These are phyloP conservation scores for Aphelocoma californica DNA, from an alignment of 2,797 vertebrate species.

Conservation along the genomic window DNA sequence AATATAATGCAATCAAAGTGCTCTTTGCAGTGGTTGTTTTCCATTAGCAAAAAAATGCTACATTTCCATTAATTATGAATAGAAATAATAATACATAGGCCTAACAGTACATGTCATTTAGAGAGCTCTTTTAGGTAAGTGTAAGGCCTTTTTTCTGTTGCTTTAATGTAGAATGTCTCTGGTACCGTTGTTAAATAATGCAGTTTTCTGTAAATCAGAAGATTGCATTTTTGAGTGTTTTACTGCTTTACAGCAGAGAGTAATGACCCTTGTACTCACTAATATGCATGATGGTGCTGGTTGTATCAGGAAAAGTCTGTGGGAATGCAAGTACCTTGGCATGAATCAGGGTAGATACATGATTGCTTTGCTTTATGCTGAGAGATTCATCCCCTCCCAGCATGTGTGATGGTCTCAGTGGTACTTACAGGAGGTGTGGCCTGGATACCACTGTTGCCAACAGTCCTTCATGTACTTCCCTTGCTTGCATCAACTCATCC, in stretches of 20 bases:
- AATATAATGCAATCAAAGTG: constrained; percentile 3
- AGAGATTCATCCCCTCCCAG: background rate
- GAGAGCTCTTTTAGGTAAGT: background rate
- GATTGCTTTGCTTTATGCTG: background rate
- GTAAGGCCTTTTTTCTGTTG: background rate
- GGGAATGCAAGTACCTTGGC: background rate
- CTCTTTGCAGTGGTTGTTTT: background rate
- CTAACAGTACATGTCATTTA: background rate
- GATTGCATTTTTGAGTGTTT: background rate
- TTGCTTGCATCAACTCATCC: background rate
- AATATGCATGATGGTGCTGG: background rate
- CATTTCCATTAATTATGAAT: constrained; percentile 41
- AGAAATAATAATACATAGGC: background rate
- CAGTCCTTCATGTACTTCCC: background rate
- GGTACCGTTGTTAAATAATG: background rate
- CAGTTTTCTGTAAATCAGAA: background rate
- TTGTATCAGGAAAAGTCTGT: background rate
- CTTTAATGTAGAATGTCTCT: background rate
- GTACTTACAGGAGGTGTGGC: background rate
- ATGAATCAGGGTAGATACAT: background rate
- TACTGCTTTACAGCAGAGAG: background rate
- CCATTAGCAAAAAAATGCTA: constrained; percentile 17
- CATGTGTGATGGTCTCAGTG: rapidly evolving
- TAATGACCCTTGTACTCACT: background rate
- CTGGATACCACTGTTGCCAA: background rate